Evolutionary conservation across 1,140 invertebrate genomes (phyloP).

Genomic region (Drosophila baimaii): DNA sequence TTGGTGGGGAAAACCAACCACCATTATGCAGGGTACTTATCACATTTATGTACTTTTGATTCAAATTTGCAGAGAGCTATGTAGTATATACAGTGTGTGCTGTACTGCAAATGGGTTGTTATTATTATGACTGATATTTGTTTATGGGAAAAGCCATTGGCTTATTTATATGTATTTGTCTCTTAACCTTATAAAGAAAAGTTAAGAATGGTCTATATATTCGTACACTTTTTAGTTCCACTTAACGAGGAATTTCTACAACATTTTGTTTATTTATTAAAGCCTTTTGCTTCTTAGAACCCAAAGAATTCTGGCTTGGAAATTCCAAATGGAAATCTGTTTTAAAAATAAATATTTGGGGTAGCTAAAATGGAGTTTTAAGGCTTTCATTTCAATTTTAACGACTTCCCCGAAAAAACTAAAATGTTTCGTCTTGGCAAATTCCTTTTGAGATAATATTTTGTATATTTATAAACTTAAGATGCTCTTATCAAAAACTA

Average conservation of each 20-base stretch:
- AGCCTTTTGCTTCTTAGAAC: background rate
- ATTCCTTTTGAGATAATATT: background rate
- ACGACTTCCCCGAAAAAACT: too few relatives aligned
- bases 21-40: conserved; percentile 5
- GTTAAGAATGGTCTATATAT: too few relatives aligned
- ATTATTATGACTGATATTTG: background rate
- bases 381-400: background rate
- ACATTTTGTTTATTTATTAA: background rate
- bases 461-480: background rate
- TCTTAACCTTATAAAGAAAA: background rate
- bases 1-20: conserved; percentile 41
- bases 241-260: background rate
- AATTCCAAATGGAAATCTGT: background rate
- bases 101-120: background rate
- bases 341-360: background rate
- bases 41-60: conserved; percentile 18
- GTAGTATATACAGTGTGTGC: conserved; percentile 12
- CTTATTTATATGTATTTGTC: background rate
- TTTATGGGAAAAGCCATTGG: background rate
- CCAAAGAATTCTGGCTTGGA: background rate
- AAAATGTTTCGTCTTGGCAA: background rate
- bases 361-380: background rate
- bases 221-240: background rate
- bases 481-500: too few relatives aligned
- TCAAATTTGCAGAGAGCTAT: conserved; percentile 13